A percentile compares a stretch with the other conserved stretches of the same genome.
These are phyloP conservation scores for Dicyrtomina minuta DNA, from an alignment of 2,888 invertebrate genomes.

Conservation along the genomic window DNA sequence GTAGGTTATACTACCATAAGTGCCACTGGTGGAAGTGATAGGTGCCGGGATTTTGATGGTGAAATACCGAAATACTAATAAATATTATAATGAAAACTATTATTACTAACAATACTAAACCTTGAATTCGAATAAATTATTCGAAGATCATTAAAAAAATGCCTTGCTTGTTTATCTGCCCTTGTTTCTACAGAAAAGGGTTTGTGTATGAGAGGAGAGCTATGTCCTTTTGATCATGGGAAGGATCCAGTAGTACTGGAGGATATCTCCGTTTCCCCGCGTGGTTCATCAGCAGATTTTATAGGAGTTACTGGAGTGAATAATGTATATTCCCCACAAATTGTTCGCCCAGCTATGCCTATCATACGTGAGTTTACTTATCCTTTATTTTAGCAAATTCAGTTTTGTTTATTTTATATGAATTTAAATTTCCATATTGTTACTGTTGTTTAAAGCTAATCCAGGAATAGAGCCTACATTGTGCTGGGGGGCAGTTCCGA, in stretches of 20 bases:
- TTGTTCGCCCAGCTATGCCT: slow-evolving; percentile 30
- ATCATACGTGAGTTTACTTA: slow-evolving; percentile 26
- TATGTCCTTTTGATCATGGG: slow-evolving; percentile 96
- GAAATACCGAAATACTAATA: slow-evolving; percentile 55
- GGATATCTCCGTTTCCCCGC: slow-evolving; percentile 62
- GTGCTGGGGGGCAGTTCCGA: slow-evolving; percentile 52
- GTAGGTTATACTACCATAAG: slow-evolving; percentile 36
- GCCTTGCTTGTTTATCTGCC: too few species aligned
- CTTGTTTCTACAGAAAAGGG: slow-evolving; percentile 65
- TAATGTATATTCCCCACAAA: slow-evolving; percentile 30
- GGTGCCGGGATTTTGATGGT: slow-evolving; percentile 89
- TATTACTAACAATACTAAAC: background rate
- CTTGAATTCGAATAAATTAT: too few species aligned
- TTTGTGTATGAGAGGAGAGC: slow-evolving; percentile 93
- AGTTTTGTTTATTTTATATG: too few species aligned
- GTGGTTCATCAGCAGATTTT: slow-evolving; percentile 20
- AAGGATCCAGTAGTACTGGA: slow-evolving; percentile 93
- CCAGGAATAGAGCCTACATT: slow-evolving; percentile 67
- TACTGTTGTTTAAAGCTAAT: slow-evolving; percentile 62
- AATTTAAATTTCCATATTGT: slow-evolving; percentile 4
- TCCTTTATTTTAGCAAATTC: too few species aligned
- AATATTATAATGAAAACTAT: too few species aligned
- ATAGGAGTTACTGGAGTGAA: slow-evolving; percentile 20
- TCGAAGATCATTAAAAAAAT: background rate
- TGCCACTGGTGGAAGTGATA: slow-evolving; percentile 46